Percentiles rank a stretch among this genome's conserved stretches.
phyloP scores from a whole-genome alignment of 2,797 vertebrate species.

The Salarias fasciatus region DNA sequence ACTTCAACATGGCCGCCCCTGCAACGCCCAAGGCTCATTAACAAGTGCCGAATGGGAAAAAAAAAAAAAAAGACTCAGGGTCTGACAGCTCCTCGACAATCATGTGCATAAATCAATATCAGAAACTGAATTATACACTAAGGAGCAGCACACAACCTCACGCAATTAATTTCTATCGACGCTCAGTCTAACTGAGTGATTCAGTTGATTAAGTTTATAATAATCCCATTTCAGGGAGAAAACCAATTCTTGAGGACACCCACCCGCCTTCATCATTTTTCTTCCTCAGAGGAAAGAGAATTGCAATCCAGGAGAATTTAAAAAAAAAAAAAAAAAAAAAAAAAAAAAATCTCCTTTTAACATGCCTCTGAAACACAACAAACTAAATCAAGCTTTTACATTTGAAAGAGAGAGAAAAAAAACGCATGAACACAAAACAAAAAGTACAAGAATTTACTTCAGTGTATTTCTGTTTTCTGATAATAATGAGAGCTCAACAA shows the following conservation, averaged over 20 bases:
- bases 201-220: constrained; percentile 60
- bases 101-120: constrained; percentile 62
- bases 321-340: constrained; percentile 6
- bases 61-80: constrained; percentile 36
- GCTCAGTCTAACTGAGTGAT: constrained; percentile 40
- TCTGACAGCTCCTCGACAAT: constrained; percentile 39
- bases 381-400: too few relatives aligned
- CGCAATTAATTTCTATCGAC: constrained; percentile 63
- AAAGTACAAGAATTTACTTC: too few relatives aligned
- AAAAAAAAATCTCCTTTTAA: neutral
- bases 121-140: constrained; percentile 58
- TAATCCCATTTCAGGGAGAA: constrained; percentile 47
- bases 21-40: constrained; percentile 43
- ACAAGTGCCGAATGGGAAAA: constrained; percentile 1
- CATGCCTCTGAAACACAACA: too few relatives aligned
- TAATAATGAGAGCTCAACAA: too few relatives aligned
- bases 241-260: constrained; percentile 21
- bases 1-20: constrained; percentile 4
- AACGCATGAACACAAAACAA: too few relatives aligned
- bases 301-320: constrained; percentile 11
- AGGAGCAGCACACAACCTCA: constrained; percentile 54
- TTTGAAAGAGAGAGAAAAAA: too few relatives aligned
- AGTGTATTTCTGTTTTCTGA: too few relatives aligned
- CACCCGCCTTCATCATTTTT: constrained; percentile 10
- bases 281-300: constrained; percentile 14